Percentiles rank a stretch among this genome's conserved stretches.
Evolutionary conservation across 2,888 invertebrate genomes (phyloP).

Genomic region (Stictocephala bisonia): DNA sequence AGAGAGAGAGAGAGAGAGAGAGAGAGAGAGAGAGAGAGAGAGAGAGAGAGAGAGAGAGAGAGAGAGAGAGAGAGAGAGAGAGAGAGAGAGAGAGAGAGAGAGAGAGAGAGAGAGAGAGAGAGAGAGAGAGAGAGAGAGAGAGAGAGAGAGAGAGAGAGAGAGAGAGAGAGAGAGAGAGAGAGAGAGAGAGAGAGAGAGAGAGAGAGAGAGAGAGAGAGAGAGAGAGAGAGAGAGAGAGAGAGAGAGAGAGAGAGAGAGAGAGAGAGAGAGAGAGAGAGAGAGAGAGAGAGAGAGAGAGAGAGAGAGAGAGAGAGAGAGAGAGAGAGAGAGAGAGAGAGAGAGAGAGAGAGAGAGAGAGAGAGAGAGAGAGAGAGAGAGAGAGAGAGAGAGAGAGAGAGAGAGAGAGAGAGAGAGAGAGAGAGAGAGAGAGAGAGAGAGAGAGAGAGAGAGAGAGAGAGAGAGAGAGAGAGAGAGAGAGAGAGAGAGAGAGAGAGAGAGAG

Average conservation of each 20-base stretch:
- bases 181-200: constrained; percentile 30
- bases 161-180: constrained; percentile 39
- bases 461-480: constrained; percentile 37
- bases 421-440: constrained; percentile 39
- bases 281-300: constrained; percentile 35
- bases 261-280: constrained; percentile 44
- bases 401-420: constrained; percentile 39
- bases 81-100: background rate
- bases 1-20: background rate
- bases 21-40: background rate
- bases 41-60: background rate
- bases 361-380: constrained; percentile 37
- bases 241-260: constrained; percentile 37
- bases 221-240: constrained; percentile 36
- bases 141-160: constrained; percentile 39
- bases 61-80: background rate
- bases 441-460: constrained; percentile 30
- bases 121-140: constrained; percentile 37
- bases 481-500: constrained; percentile 36
- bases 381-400: constrained; percentile 37
- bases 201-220: constrained; percentile 37
- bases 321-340: constrained; percentile 39
- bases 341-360: constrained; percentile 35
- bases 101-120: constrained; percentile 5
- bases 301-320: constrained; percentile 42